phyloP scores from a whole-genome alignment of 1,140 invertebrate genomes.

The Eupristina koningsbergeri region DNA sequence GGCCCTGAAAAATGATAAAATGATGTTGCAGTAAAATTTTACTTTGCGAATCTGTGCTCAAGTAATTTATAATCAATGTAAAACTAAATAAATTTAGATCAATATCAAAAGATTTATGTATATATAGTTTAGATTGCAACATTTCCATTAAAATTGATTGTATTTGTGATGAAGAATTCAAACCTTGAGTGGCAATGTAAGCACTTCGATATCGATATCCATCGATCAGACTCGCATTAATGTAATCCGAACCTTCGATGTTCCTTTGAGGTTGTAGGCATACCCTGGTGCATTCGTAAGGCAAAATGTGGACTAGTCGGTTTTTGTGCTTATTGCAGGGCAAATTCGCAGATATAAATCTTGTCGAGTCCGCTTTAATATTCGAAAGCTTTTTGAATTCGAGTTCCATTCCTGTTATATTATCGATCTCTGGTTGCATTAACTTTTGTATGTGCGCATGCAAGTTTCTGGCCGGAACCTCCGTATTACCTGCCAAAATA shows the following conservation, averaged over 20 bases:
- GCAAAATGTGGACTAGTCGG: constrained; percentile 96
- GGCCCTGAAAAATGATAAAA: constrained; percentile 79
- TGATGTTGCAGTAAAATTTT: too few relatives aligned
- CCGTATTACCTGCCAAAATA: constrained; percentile 78
- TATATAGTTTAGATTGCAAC: too few relatives aligned
- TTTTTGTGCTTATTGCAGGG: constrained; percentile 99
- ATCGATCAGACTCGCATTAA: constrained; percentile 98
- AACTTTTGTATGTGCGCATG: constrained; percentile 96
- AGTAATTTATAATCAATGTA: too few relatives aligned
- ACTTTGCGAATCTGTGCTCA: too few relatives aligned
- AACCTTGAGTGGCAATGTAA: constrained; percentile 96
- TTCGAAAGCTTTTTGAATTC: constrained; percentile 98
- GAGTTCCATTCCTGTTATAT: constrained; percentile 96
- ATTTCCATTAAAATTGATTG: too few relatives aligned
- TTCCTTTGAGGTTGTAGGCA: constrained; percentile 92
- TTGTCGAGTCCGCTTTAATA: constrained; percentile 93
- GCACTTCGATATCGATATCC: constrained; percentile 92
- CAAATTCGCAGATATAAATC: constrained; percentile 96
- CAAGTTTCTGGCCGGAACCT: constrained; percentile 92
- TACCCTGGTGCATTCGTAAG: constrained; percentile 96
- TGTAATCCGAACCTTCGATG: constrained; percentile 97
- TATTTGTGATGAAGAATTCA: background rate
- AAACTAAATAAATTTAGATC: too few relatives aligned
- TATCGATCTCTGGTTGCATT: constrained; percentile 86
- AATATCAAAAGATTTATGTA: too few relatives aligned